phyloP scores from a whole-genome alignment of 2,113 vertebrate genomes.

The Calyptommatus sinebrachiatus region DNA sequence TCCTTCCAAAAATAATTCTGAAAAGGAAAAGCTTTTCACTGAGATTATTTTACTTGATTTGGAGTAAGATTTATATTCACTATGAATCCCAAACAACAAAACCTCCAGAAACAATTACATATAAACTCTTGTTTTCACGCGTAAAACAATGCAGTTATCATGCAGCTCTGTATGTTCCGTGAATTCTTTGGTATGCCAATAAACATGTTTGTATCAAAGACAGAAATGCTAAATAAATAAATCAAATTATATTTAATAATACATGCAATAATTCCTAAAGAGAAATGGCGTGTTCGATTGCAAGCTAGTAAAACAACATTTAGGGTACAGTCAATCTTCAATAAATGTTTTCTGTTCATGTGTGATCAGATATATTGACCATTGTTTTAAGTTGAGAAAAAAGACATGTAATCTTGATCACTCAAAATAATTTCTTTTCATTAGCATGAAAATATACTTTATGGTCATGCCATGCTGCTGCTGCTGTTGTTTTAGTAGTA shows the following conservation, averaged over 20 bases:
- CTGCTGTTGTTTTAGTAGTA: conserved; percentile 40
- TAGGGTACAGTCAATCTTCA: conserved; percentile 10
- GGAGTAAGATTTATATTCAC: neutral
- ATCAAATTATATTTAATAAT: conserved; percentile 26
- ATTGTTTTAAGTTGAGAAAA: conserved; percentile 24
- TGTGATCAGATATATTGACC: conserved; percentile 26
- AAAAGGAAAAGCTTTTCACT: neutral
- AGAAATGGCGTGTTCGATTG: neutral
- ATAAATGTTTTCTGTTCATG: conserved; percentile 4
- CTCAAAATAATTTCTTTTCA: conserved; percentile 54
- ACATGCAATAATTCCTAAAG: conserved; percentile 1
- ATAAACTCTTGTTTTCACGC: neutral
- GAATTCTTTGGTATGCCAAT: neutral
- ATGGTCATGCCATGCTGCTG: conserved; percentile 63
- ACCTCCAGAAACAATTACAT: neutral
- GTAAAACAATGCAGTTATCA: conserved; percentile 7
- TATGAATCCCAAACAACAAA: neutral
- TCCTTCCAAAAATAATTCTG: neutral
- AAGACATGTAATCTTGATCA: conserved; percentile 51
- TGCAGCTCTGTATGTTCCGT: neutral
- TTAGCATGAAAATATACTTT: conserved; percentile 35
- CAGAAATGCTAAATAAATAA: conserved; percentile 2
- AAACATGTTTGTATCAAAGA: conserved; percentile 1
- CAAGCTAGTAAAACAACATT: conserved; percentile 27
- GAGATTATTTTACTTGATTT: neutral